Evolutionary conservation across 2,797 vertebrate genomes (phyloP).

Genomic region (Micromesistius poutassou): DNA sequence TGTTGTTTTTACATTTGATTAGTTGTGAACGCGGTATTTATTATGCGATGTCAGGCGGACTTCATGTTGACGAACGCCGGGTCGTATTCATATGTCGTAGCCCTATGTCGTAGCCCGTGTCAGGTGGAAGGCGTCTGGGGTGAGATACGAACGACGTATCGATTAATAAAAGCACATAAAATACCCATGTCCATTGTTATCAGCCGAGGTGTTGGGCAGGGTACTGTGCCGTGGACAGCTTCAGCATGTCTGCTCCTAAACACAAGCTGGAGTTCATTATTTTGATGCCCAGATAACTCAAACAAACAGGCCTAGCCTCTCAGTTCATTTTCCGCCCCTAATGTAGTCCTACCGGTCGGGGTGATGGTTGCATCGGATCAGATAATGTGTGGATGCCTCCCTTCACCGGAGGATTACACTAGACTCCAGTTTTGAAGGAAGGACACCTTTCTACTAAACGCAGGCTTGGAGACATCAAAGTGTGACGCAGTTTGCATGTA

Average conservation of each 20-base stretch:
- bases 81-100: too few relatives aligned
- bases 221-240: too few relatives aligned
- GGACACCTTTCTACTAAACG: not conserved
- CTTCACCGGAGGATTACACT: not conserved
- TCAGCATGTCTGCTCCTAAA: not conserved
- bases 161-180: not conserved
- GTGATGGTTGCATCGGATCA: not conserved
- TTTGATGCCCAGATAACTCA: not conserved
- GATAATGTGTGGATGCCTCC: not conserved
- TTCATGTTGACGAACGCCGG: too few relatives aligned
- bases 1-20: too few relatives aligned
- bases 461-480: not conserved
- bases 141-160: too few relatives aligned
- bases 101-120: too few relatives aligned
- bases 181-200: not conserved
- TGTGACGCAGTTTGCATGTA: slow-evolving; percentile 2
- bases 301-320: not conserved
- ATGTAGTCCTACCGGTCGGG: not conserved
- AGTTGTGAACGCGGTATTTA: too few relatives aligned
- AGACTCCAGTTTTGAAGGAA: not conserved
- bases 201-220: not conserved
- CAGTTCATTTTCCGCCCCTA: not conserved
- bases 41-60: too few relatives aligned
- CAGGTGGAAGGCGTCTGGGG: too few relatives aligned
- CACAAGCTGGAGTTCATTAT: not conserved